A percentile compares a stretch with the other conserved stretches of the same genome.
Conservation (phyloP, 2,113 vertebrate genomes). For the Jacana jacana region DNA sequence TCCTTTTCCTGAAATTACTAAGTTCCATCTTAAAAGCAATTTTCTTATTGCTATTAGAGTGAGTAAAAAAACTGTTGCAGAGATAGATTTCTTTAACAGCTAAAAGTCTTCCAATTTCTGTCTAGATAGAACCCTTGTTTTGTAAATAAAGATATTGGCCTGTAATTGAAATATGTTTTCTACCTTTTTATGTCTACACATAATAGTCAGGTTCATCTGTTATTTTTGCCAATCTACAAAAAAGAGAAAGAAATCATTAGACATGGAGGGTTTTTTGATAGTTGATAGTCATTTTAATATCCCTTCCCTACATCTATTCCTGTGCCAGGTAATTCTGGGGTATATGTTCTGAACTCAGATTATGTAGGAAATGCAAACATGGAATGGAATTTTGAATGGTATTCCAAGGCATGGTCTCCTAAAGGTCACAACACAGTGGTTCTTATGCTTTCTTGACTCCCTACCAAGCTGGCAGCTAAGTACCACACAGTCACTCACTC, state of each 20-base stretch:
- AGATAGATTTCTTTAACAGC: neutral
- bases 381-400: neutral
- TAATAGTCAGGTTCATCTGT: neutral
- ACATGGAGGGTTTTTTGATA: neutral
- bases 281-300: neutral
- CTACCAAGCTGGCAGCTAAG: neutral
- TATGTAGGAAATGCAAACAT: neutral
- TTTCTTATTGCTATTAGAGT: neutral
- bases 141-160: neutral
- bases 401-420: neutral
- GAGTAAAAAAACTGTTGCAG: neutral
- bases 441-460: neutral
- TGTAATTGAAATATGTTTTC: neutral
- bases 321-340: neutral
- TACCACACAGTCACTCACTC: neutral
- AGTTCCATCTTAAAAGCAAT: neutral
- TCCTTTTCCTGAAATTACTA: neutral
- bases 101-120: neutral
- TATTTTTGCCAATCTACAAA: neutral
- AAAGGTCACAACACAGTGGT: neutral
- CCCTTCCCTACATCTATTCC: neutral
- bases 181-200: neutral
- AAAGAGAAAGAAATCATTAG: neutral
- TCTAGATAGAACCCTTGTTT: neutral
- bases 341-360: neutral